These are phyloP conservation scores for Hedya salicella DNA, from an alignment of 2,888 invertebrate species.

Conservation along the genomic window DNA sequence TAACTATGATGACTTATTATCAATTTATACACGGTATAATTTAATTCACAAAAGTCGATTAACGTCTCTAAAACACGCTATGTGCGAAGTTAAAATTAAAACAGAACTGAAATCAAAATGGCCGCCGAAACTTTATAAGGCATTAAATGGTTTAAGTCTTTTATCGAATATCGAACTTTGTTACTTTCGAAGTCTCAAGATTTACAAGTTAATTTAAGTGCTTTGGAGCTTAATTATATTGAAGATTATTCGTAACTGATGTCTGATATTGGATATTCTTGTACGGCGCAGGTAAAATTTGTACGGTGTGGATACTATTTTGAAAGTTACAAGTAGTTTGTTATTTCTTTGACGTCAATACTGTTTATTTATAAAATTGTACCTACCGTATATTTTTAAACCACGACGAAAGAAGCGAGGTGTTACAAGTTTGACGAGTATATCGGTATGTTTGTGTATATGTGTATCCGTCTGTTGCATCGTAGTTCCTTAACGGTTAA, in stretches of 20 bases:
- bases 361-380: too few species aligned
- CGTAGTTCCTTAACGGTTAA: too few species aligned
- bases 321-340: too few species aligned
- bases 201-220: conserved; percentile 44
- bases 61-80: conserved; percentile 24
- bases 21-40: conserved; percentile 40
- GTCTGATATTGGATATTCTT: conserved; percentile 36
- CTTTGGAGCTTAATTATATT: conserved; percentile 42
- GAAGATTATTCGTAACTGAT: conserved; percentile 41
- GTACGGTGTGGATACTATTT: not conserved
- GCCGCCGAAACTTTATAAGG: conserved; percentile 38
- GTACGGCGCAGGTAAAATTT: not conserved
- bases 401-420: too few species aligned
- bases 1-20: not conserved
- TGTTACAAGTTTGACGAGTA: too few species aligned
- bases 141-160: conserved; percentile 43
- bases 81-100: conserved; percentile 38
- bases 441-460: too few species aligned
- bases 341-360: too few species aligned
- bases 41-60: conserved; percentile 44
- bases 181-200: conserved; percentile 41
- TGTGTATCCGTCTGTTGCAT: too few species aligned
- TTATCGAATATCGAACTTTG: conserved; percentile 43
- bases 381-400: too few species aligned
- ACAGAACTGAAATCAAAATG: conserved; percentile 37